Percentiles rank a stretch among this genome's conserved stretches.
phyloP scores from a whole-genome alignment of 2,888 invertebrate species.

The Ecliptopera silaceata region DNA sequence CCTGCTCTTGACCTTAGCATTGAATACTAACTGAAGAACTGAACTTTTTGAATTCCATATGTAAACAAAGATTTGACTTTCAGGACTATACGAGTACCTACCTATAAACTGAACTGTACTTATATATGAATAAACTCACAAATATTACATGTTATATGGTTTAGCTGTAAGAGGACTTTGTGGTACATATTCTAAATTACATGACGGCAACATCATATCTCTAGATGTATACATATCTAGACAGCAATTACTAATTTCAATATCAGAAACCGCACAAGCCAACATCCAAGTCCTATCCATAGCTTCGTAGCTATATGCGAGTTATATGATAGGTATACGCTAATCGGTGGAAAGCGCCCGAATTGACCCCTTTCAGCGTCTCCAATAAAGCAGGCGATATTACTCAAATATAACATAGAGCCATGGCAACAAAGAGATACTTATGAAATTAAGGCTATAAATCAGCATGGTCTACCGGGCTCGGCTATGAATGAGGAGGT shows the following conservation, averaged over 20 bases:
- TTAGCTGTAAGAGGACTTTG: too few species aligned
- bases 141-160: too few species aligned
- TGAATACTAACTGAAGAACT: neutral
- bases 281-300: constrained; percentile 8
- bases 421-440: constrained; percentile 78
- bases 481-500: constrained; percentile 66
- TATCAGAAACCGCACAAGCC: constrained; percentile 24
- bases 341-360: constrained; percentile 49
- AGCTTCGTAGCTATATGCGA: neutral
- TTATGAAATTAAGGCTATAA: constrained; percentile 82
- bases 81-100: neutral
- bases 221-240: constrained; percentile 4
- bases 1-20: neutral
- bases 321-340: constrained; percentile 22
- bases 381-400: constrained; percentile 65
- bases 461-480: constrained; percentile 66
- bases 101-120: neutral
- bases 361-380: constrained; percentile 56
- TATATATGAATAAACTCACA: too few species aligned
- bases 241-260: constrained; percentile 22
- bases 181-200: constrained; percentile 3
- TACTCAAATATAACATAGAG: constrained; percentile 71
- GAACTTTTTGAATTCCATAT: neutral
- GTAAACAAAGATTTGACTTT: neutral
- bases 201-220: constrained; percentile 6